Evolutionary conservation across 2,888 invertebrate genomes (phyloP), one percentile per base, ranked within the genome.

Genomic region (Perdita meconis): DNA sequence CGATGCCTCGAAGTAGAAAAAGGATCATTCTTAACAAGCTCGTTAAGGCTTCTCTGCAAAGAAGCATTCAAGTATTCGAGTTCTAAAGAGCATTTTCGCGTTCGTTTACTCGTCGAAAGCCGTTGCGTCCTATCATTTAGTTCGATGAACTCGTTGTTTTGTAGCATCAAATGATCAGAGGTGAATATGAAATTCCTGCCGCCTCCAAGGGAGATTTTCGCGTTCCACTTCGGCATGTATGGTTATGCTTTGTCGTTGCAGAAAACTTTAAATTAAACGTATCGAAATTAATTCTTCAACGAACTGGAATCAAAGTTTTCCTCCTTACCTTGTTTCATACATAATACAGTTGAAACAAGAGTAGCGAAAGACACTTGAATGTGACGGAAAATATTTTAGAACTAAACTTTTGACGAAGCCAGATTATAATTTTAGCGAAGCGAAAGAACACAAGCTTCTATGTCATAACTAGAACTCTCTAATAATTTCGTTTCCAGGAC

Each of bases 11-110:
- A 6, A 0, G 3, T 36, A 44, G 50, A 38, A 24, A 59, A 61
- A 55, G n/a, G 30, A 59, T 63, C 44, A 40, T 42, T 36, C 16
- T 75, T 74, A 68, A 67, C 53, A 53, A 75, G 59, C 47, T 50
- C 22, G 47, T 38, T 22, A 38, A 59, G 34, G 40, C 38, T 30
- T 30, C 6, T 47, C 36, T 19, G 40, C 47, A 50, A 51, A 51
- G 40, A 55, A 73, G 42, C 50, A 38, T 67, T 57, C 51, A 16
- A 56, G 56, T 57, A 30, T 61, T 56, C 59, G 10, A 8, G 34
- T 65, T 73, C 53, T 59, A 40, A 55, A 59, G 57, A 19, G 6
- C 19, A 30, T 60, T 75, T 55, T 47, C 16, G n/a, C 38, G 59
- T 13, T 40, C 26, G 38, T 65, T 74, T 72, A 51, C 42, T 56